phyloP scores from a whole-genome alignment of 2,797 vertebrate species.

The Sparidentex hasta region DNA sequence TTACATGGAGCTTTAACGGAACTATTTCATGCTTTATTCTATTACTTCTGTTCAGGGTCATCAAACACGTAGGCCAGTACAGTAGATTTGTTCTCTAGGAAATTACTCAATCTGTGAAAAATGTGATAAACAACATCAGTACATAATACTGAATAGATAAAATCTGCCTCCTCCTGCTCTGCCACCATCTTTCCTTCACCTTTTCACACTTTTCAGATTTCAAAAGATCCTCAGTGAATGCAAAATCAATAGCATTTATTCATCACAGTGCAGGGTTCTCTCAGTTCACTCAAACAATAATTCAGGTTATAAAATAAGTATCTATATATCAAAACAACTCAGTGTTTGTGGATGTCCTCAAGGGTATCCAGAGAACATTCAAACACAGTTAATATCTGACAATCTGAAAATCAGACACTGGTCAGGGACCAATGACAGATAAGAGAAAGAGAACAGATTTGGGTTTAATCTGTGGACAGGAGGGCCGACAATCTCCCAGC shows the following conservation, averaged over 20 bases:
- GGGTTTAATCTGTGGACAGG: constrained; percentile 36
- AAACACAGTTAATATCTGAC: not conserved
- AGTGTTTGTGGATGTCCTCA: not conserved
- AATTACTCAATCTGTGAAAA: not conserved
- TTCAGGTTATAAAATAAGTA: not conserved
- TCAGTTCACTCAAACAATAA: not conserved
- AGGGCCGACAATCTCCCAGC: not conserved
- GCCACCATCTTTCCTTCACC: not conserved
- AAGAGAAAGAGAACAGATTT: constrained; percentile 35
- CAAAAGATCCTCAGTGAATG: not conserved
- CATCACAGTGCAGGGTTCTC: not conserved
- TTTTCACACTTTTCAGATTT: not conserved
- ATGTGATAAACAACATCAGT: not conserved
- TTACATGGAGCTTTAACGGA: not conserved
- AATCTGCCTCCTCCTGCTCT: not conserved
- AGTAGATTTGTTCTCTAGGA: not conserved
- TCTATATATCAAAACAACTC: not conserved
- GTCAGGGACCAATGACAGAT: constrained; percentile 16
- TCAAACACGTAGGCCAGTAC: not conserved
- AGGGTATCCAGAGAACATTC: not conserved
- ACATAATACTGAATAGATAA: not conserved
- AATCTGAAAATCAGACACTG: constrained; percentile 6
- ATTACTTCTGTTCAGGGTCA: not conserved
- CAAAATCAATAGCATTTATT: not conserved
- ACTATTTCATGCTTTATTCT: not conserved